These are phyloP conservation scores for Hafferia zeledoni DNA, from an alignment of 2,797 vertebrate genomes.

Conservation along the genomic window DNA sequence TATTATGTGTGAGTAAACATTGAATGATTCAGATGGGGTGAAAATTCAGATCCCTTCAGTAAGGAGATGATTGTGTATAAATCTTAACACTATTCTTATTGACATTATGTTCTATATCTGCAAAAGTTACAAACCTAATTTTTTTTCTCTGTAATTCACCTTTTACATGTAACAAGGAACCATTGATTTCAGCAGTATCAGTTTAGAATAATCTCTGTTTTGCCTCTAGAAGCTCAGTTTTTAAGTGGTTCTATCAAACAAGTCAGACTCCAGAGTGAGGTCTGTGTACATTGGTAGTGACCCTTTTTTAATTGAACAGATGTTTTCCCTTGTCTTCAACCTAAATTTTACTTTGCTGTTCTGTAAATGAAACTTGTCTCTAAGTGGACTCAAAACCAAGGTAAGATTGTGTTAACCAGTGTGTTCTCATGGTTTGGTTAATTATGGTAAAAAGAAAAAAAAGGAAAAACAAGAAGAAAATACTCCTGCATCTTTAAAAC, in stretches of 20 bases:
- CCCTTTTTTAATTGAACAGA: not conserved
- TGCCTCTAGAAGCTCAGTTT: not conserved
- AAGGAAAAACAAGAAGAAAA: not conserved
- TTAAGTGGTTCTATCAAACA: not conserved
- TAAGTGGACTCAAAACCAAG: not conserved
- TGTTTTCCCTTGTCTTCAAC: not conserved
- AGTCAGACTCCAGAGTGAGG: not conserved
- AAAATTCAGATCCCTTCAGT: not conserved
- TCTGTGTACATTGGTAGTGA: not conserved
- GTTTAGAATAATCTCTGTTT: not conserved
- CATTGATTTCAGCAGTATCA: not conserved
- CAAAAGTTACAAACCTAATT: not conserved
- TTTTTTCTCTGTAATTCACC: not conserved
- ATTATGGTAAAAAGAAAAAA: not conserved
- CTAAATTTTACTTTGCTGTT: not conserved
- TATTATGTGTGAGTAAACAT: not conserved
- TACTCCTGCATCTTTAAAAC: not conserved
- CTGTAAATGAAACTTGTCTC: not conserved
- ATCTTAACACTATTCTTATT: not conserved
- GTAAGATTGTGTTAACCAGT: not conserved
- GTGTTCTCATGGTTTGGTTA: not conserved
- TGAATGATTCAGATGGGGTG: not conserved
- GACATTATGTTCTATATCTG: not conserved
- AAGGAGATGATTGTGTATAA: not conserved
- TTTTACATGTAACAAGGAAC: not conserved